Percentiles rank a stretch among this genome's conserved stretches.
Evolutionary conservation across 2,888 invertebrate species (phyloP).

Genomic region (Rhagonycha fulva): DNA sequence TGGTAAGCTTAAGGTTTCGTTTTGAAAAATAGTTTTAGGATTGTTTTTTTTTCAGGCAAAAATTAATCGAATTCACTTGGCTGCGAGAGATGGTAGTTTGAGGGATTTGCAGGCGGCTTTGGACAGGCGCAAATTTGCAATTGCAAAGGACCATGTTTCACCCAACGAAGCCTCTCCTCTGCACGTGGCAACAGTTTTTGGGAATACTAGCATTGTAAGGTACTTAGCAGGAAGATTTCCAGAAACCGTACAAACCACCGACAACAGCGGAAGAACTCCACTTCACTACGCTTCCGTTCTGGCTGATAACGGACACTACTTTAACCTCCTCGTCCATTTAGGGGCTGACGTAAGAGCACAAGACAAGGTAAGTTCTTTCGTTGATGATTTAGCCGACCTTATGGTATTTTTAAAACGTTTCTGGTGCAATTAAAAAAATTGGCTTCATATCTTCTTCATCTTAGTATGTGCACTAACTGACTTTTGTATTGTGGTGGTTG

Average conservation of each 20-base stretch:
- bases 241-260: slow-evolving; percentile 76
- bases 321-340: slow-evolving; percentile 80
- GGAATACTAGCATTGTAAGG: slow-evolving; percentile 77
- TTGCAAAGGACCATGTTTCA: slow-evolving; percentile 83
- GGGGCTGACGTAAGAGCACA: slow-evolving; percentile 82
- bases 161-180: slow-evolving; percentile 83
- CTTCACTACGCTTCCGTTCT: slow-evolving; percentile 86
- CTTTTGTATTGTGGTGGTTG: too few relatives aligned
- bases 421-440: not conserved
- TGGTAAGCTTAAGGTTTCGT: slow-evolving; percentile 62
- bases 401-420: not conserved
- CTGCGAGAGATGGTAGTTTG: slow-evolving; percentile 83
- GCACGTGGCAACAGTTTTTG: slow-evolving; percentile 84
- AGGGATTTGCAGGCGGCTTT: slow-evolving; percentile 82
- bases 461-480: too few relatives aligned
- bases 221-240: slow-evolving; percentile 81
- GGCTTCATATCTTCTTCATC: too few relatives aligned
- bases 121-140: slow-evolving; percentile 88
- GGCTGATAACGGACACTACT: slow-evolving; percentile 86
- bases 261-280: slow-evolving; percentile 82
- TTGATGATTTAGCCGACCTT: slow-evolving; percentile 17
- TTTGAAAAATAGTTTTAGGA: not conserved
- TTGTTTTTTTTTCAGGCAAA: slow-evolving; percentile 67
- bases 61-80: slow-evolving; percentile 86
- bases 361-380: slow-evolving; percentile 78